These are phyloP conservation scores for Diogma glabrata DNA, from an alignment of 2,888 invertebrate genomes.

Conservation along the genomic window DNA sequence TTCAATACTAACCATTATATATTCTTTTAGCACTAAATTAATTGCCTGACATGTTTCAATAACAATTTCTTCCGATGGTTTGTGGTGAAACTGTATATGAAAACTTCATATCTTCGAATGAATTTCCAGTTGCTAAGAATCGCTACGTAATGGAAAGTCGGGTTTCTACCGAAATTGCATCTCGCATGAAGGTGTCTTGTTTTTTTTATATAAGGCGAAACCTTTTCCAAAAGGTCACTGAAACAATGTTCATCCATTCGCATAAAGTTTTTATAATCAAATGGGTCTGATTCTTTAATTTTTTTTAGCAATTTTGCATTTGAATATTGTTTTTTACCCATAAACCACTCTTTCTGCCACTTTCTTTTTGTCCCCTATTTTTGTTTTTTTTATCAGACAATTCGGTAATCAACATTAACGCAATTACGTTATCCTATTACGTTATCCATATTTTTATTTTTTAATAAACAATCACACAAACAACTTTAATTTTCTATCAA, in stretches of 20 bases:
- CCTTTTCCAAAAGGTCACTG: neutral
- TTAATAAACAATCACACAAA: no score
- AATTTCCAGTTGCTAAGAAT: constrained; percentile 5
- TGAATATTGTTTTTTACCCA: constrained; percentile 1
- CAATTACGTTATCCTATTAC: no score
- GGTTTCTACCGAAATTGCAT: neutral
- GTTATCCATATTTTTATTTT: no score
- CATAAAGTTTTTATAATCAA: neutral
- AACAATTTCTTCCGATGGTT: neutral
- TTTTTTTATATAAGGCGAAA: neutral
- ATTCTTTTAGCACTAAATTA: constrained; percentile 4
- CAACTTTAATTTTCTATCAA: no score
- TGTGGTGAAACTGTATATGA: constrained; percentile 3
- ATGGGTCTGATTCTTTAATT: neutral
- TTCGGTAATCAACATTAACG: no score
- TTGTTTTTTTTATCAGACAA: no score
- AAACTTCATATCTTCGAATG: neutral
- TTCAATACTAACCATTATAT: constrained; percentile 2
- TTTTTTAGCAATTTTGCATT: neutral
- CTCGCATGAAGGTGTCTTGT: neutral
- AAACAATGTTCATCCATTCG: neutral
- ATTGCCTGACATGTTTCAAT: constrained; percentile 4
- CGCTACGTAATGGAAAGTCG: neutral
- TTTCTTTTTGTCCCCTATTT: no score
- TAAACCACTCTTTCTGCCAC: neutral